Conservation (phyloP, 2,888 invertebrate species). For the Cerastoderma edule region DNA sequence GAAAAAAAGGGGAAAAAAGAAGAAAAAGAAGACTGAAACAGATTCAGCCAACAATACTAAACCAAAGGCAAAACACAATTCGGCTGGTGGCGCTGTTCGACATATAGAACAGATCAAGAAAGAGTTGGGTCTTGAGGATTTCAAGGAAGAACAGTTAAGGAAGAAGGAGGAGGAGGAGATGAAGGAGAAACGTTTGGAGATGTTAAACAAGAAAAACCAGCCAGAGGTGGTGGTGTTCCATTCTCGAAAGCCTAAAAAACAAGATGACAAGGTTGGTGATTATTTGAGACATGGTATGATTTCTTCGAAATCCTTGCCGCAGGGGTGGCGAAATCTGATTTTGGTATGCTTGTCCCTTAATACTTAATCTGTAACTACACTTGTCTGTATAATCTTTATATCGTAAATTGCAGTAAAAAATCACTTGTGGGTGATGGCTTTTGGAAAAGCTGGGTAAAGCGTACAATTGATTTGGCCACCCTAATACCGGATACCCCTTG, state of each 20-base stretch:
- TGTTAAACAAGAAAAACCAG: slow-evolving; percentile 20
- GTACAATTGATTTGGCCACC: too few species aligned
- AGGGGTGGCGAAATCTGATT: neutral
- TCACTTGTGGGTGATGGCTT: neutral
- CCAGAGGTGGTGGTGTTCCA: slow-evolving; percentile 71
- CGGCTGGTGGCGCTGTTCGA: slow-evolving; percentile 8
- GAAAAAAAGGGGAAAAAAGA: slow-evolving; percentile 39
- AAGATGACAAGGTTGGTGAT: slow-evolving; percentile 28
- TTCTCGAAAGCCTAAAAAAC: slow-evolving; percentile 58
- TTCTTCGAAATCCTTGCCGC: neutral
- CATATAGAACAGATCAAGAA: slow-evolving; percentile 34
- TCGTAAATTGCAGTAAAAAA: neutral
- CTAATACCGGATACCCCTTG: too few species aligned
- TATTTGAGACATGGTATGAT: neutral
- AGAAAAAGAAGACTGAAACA: slow-evolving; percentile 1
- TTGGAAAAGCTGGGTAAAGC: too few species aligned
- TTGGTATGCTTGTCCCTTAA: neutral
- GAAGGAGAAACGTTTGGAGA: neutral
- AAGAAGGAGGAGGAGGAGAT: slow-evolving; percentile 1
- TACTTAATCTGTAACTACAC: neutral
- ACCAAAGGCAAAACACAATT: neutral
- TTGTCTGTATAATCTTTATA: neutral
- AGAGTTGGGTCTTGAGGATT: slow-evolving; percentile 49
- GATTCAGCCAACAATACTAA: neutral
- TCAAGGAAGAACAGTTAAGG: slow-evolving; percentile 38